Percentiles rank a stretch among this genome's conserved stretches.
Evolutionary conservation across 1,140 invertebrate species (phyloP).

Genomic region (Apis florea): DNA sequence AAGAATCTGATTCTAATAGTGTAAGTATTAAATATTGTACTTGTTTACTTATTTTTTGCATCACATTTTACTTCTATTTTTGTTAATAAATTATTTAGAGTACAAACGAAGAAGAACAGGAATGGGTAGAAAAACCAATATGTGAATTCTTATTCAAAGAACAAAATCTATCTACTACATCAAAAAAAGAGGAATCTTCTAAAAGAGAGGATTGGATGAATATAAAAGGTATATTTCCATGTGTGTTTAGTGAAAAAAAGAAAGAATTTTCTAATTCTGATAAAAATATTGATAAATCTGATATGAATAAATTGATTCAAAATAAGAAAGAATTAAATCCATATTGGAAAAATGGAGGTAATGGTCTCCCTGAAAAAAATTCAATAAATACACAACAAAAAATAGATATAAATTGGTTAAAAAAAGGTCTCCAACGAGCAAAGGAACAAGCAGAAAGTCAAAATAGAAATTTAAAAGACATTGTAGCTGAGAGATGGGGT

Average conservation of each 20-base stretch:
- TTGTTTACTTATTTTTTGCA: constrained; percentile 3
- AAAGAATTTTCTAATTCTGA: constrained; percentile 70
- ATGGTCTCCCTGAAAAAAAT: constrained; percentile 83
- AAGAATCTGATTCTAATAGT: constrained; percentile 49
- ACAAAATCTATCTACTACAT: constrained; percentile 26
- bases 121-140: constrained; percentile 82
- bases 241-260: constrained; percentile 73
- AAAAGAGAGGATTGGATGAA: constrained; percentile 81
- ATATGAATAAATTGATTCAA: constrained; percentile 85
- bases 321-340: constrained; percentile 92
- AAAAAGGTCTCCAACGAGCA: constrained; percentile 81
- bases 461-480: constrained; percentile 81
- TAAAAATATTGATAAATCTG: constrained; percentile 80
- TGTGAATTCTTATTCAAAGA: background rate
- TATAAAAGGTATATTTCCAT: constrained; percentile 74
- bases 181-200: constrained; percentile 34
- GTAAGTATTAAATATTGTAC: constrained; percentile 47
- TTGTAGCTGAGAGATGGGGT: constrained; percentile 84
- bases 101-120: constrained; percentile 67
- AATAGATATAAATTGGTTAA: constrained; percentile 82
- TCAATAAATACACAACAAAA: constrained; percentile 66
- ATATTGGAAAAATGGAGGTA: constrained; percentile 94
- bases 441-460: constrained; percentile 83
- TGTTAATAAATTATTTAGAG: constrained; percentile 38
- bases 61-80: background rate